Percentiles rank a stretch among this genome's conserved stretches.
Evolutionary conservation across 2,113 vertebrate species (phyloP).

Genomic region (Hiodon tergisus): DNA sequence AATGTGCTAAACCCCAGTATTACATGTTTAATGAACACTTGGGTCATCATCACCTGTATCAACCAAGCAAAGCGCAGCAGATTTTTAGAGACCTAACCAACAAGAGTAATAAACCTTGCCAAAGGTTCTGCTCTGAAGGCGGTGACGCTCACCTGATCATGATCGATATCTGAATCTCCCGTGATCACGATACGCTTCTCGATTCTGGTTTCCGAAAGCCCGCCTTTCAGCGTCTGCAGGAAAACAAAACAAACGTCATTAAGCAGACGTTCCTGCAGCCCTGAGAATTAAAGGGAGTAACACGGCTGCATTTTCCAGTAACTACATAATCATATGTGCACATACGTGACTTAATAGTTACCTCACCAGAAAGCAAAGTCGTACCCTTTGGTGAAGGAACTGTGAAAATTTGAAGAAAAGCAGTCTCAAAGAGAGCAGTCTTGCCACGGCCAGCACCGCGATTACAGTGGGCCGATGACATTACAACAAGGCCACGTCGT

Average conservation of each 20-base stretch:
- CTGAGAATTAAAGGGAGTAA: not conserved
- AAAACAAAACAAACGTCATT: constrained; percentile 22
- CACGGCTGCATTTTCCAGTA: not conserved
- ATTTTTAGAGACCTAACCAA: not conserved
- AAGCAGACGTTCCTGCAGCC: not conserved
- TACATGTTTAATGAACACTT: too few species aligned
- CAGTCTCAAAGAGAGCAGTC: not conserved
- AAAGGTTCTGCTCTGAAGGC: not conserved
- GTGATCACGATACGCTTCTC: constrained; percentile 98
- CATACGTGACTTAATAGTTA: too few species aligned
- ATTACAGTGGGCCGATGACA: not conserved
- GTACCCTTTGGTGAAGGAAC: too few species aligned
- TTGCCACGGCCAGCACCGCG: not conserved
- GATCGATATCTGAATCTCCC: constrained; percentile 94
- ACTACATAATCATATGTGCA: too few species aligned
- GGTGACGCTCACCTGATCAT: constrained; percentile 78
- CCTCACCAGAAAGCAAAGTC: too few species aligned
- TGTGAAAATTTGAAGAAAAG: not conserved
- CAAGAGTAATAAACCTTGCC: not conserved
- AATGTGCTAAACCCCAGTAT: too few species aligned
- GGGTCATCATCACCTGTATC: not conserved
- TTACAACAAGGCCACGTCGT: not conserved
- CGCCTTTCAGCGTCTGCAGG: constrained; percentile 81
- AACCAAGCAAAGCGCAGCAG: not conserved
- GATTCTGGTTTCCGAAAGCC: constrained; percentile 95